These are phyloP conservation scores for Falco punctatus DNA, from an alignment of 2,113 vertebrate genomes.

Conservation along the genomic window DNA sequence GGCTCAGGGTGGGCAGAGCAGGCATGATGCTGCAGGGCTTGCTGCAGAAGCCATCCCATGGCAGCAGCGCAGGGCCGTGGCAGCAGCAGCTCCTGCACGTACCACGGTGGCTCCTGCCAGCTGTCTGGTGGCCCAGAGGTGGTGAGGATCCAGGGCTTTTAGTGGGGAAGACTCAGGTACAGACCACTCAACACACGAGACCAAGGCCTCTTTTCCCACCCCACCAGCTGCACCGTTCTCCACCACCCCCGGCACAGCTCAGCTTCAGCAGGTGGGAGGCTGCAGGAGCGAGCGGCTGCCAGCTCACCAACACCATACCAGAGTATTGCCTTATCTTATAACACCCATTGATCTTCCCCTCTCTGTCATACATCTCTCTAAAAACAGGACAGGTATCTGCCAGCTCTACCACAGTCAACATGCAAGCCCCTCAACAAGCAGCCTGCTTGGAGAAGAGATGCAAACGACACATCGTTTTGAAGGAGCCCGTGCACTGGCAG, in stretches of 20 bases:
- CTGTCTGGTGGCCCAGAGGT: neutral
- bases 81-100: constrained; percentile 47
- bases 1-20: neutral
- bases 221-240: neutral
- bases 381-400: neutral
- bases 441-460: no score
- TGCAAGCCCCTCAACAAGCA: neutral
- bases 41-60: fast-evolving
- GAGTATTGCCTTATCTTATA: neutral
- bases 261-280: neutral
- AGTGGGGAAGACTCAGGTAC: neutral
- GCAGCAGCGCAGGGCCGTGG: neutral
- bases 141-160: neutral
- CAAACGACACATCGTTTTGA: fast-evolving
- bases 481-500: neutral
- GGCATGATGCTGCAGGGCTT: neutral
- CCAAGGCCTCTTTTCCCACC: neutral
- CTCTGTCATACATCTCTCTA: neutral
- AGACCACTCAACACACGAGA: neutral
- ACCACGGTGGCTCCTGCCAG: neutral
- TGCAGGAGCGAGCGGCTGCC: neutral
- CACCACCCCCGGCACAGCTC: neutral
- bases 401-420: neutral
- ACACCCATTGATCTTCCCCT: neutral
- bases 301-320: neutral